Evolutionary conservation across 2,113 vertebrate species (phyloP).

Genomic region (Motacilla tschutschensis): DNA sequence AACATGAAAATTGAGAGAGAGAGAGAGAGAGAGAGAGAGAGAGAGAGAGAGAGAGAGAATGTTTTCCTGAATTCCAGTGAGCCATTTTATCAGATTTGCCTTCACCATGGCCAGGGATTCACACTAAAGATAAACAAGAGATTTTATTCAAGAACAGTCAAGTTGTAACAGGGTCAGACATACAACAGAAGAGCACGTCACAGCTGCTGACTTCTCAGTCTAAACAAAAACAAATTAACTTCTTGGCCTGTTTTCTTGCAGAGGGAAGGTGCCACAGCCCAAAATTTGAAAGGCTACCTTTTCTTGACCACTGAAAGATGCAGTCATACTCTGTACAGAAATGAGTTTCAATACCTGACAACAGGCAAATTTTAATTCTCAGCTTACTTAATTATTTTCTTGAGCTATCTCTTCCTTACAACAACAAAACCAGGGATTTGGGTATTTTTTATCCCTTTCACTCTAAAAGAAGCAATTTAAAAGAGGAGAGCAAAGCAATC

Average conservation of each 20-base stretch:
- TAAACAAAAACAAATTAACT: conserved; percentile 47
- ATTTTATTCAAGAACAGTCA: conserved; percentile 23
- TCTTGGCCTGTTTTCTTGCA: background rate
- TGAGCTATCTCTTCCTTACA: background rate
- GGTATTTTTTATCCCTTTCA: background rate
- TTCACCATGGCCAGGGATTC: background rate
- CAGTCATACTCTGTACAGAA: background rate
- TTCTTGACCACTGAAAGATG: background rate
- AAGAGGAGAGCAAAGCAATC: accelerated
- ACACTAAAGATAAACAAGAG: conserved; percentile 2
- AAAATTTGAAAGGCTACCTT: background rate
- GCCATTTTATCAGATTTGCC: background rate
- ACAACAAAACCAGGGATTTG: background rate
- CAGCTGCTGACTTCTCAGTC: conserved; percentile 25
- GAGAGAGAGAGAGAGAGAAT: background rate
- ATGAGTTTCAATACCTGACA: background rate
- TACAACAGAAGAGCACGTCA: conserved; percentile 1
- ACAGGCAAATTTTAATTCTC: background rate
- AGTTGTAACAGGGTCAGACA: conserved; percentile 22
- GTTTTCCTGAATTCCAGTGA: conserved; percentile 2
- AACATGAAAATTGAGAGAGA: background rate
- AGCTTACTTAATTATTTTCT: background rate
- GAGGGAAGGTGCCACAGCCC: background rate
- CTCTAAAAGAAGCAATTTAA: background rate
- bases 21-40: background rate